These are phyloP conservation scores for Bicyclus anynana DNA, from an alignment of 1,140 invertebrate species.

Conservation along the genomic window DNA sequence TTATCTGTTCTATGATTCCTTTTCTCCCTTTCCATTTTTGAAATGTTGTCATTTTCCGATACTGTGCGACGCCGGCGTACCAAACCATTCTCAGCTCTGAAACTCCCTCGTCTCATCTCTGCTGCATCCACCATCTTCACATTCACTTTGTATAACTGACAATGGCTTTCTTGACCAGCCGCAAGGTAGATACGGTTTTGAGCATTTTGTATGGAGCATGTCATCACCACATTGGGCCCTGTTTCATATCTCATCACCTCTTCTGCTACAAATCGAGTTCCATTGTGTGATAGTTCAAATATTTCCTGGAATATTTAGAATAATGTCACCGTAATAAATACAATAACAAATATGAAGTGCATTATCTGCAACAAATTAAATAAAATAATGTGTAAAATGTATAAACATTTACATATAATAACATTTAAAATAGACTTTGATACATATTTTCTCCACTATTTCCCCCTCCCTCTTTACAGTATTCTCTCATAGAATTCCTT, in stretches of 20 bases:
- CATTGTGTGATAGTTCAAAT: conserved; percentile 92
- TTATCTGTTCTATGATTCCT: conserved; percentile 76
- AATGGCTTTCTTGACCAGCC: conserved; percentile 94
- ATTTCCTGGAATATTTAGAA: conserved; percentile 93
- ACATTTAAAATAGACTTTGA: too few species aligned
- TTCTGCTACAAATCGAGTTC: conserved; percentile 87
- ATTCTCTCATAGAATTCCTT: too few species aligned
- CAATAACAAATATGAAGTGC: too few species aligned
- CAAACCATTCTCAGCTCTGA: conserved; percentile 70
- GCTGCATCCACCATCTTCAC: conserved; percentile 80
- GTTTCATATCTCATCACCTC: conserved; percentile 93
- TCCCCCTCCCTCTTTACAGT: too few species aligned
- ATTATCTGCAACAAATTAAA: neutral
- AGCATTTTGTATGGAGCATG: conserved; percentile 83
- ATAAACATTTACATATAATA: too few species aligned
- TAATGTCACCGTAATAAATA: too few species aligned
- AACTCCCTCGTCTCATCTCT: conserved; percentile 67
- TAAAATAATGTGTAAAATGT: too few species aligned
- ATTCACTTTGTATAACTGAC: conserved; percentile 91
- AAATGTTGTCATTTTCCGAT: conserved; percentile 66
- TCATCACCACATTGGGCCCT: conserved; percentile 94
- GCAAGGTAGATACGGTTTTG: conserved; percentile 84
- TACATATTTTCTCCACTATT: too few species aligned
- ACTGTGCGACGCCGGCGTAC: conserved; percentile 62
- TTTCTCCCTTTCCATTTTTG: conserved; percentile 67